Evolutionary conservation across 2,797 vertebrate species (phyloP), one percentile per base, ranked within the genome.

Genomic region (Tachyglossus aculeatus): DNA sequence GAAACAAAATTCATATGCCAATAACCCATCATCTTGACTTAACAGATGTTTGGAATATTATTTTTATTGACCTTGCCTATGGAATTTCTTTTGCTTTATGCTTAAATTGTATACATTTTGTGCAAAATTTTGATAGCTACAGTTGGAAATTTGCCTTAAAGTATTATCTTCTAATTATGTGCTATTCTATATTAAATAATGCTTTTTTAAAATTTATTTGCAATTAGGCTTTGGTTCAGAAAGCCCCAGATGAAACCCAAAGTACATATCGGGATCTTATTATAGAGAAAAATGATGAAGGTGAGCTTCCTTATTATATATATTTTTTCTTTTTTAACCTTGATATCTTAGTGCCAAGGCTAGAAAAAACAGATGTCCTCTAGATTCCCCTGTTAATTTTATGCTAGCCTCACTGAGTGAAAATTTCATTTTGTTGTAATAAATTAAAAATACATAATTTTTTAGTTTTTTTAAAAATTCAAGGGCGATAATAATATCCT

Each of bases 281-380:
- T 67, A 89, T 96, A 67, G 89, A 95, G 63, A 91, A 94, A 84
- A 94, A 96, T 54, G 82, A 88, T 22, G 56, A 71, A 86, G 96
- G 96, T 97, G 82, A 83, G 74, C 55, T 45, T 19, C 74, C 25
- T 9, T 47, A 3, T 10, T 10, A 40, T 55, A 32, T 55, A 32
- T 9, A 34, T 70, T 25, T 31, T n/a, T n/a, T n/a, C n/a, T n/a
- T n/a, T n/a, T n/a, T n/a, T n/a, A n/a, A n/a, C n/a, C n/a, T n/a
- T n/a, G n/a, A n/a, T n/a, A n/a, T n/a, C n/a, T n/a, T n/a, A n/a
- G n/a, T n/a, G n/a, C n/a, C n/a, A n/a, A n/a, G n/a, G n/a, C n/a
- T 67, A 89, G 96, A 67, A 89, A 95, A 63, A 91, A 94, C 84
- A 94, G 82, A 88, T 22, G 56, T 69, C 86, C 96, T 96, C 97